These are phyloP conservation scores for Chionoecetes opilio DNA, from an alignment of 1,140 invertebrate species.

Conservation along the genomic window DNA sequence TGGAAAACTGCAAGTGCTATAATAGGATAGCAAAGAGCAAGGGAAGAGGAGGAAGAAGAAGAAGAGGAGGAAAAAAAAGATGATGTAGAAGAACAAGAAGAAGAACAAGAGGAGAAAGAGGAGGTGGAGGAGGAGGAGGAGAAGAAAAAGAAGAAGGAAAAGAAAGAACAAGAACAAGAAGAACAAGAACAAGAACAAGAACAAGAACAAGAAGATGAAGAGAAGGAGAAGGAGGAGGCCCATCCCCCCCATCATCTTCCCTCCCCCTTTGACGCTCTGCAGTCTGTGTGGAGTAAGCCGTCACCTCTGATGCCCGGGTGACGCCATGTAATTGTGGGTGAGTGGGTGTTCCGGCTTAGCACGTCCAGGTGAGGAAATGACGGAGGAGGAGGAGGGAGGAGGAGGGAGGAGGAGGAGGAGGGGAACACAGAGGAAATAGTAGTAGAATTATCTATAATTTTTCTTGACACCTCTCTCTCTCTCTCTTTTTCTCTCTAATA, in stretches of 20 bases:
- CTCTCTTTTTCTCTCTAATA: no score
- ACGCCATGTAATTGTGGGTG: background rate
- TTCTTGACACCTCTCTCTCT: background rate
- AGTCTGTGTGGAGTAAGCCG: background rate
- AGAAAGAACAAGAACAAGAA: background rate
- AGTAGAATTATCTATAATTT: background rate
- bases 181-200: background rate
- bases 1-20: no score
- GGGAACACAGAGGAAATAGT: no score
- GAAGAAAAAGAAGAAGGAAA: background rate
- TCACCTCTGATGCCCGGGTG: background rate
- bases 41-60: no score
- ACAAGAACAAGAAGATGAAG: background rate
- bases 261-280: background rate
- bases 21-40: no score
- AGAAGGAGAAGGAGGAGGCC: background rate
- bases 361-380: background rate
- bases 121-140: background rate
- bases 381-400: constrained; percentile 14
- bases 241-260: background rate
- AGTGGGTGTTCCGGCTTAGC: constrained; percentile 1
- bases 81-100: no score
- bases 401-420: no score
- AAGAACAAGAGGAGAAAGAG: background rate
- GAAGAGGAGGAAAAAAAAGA: no score